Percentiles rank a stretch among this genome's conserved stretches.
These are phyloP conservation scores for Pinna nobilis DNA, from an alignment of 1,140 invertebrate species.

Conservation along the genomic window DNA sequence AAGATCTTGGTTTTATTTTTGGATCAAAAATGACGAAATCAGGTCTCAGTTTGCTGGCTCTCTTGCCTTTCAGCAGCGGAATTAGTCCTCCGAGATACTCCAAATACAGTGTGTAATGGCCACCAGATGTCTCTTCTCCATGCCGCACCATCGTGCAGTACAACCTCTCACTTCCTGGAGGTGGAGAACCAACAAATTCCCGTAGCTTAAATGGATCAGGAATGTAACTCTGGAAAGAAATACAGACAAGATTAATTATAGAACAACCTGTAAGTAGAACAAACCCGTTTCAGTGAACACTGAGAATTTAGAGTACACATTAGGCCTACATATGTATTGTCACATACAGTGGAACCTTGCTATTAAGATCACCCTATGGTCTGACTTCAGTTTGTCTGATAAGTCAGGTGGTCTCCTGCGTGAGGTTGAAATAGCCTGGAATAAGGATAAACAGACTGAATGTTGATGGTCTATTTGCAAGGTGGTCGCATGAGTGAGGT, in stretches of 20 bases:
- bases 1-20: slow-evolving; percentile 65
- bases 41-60: slow-evolving; percentile 96
- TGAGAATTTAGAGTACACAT: too few species aligned
- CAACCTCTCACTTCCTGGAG: slow-evolving; percentile 86
- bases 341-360: too few species aligned
- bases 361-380: too few species aligned
- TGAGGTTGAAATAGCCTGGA: too few species aligned
- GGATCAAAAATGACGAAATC: slow-evolving; percentile 99
- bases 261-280: too few species aligned
- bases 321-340: too few species aligned
- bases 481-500: too few species aligned
- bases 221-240: slow-evolving; percentile 87
- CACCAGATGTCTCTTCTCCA: slow-evolving; percentile 85
- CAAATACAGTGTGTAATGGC: slow-evolving; percentile 95
- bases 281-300: not conserved
- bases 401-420: too few species aligned
- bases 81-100: slow-evolving; percentile 96
- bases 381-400: too few species aligned
- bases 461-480: too few species aligned
- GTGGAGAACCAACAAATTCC: slow-evolving; percentile 94
- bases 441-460: too few species aligned
- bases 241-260: too few species aligned
- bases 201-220: slow-evolving; percentile 90
- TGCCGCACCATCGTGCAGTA: slow-evolving; percentile 98
- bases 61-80: slow-evolving; percentile 94